Percentiles rank a stretch among this genome's conserved stretches.
phyloP scores from a whole-genome alignment of 2,888 invertebrate species.

The Meiosimyza decipiens region DNA sequence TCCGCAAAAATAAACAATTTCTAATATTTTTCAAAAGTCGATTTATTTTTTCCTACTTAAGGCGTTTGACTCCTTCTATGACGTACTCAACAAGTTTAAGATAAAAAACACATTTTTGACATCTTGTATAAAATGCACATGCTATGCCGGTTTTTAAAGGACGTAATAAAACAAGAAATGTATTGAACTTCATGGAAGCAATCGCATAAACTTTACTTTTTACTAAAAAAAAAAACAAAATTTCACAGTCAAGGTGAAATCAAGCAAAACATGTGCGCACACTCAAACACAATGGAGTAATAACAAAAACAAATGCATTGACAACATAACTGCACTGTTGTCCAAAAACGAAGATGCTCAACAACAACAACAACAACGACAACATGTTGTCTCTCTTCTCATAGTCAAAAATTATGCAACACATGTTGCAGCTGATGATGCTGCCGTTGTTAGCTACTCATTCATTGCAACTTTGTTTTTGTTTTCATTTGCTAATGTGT shows the following conservation, averaged over 20 bases:
- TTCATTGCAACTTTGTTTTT: background rate
- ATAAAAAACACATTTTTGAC: too few relatives aligned
- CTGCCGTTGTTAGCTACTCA: background rate
- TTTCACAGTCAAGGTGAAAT: slow-evolving; percentile 20
- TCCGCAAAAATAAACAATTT: too few relatives aligned
- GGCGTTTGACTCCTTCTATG: too few relatives aligned
- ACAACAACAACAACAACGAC: background rate
- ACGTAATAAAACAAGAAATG: too few relatives aligned
- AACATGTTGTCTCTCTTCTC: too few relatives aligned
- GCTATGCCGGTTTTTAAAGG: too few relatives aligned
- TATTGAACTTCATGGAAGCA: background rate
- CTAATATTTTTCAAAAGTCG: too few relatives aligned
- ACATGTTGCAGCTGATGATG: background rate
- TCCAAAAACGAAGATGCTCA: too few relatives aligned
- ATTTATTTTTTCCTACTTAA: too few relatives aligned
- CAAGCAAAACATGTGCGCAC: background rate
- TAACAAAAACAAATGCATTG: background rate
- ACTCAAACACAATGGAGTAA: background rate
- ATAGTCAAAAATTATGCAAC: background rate
- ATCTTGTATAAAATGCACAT: too few relatives aligned
- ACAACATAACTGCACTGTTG: background rate
- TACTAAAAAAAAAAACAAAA: background rate
- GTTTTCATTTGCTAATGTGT: background rate
- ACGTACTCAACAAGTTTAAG: too few relatives aligned
- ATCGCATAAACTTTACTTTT: background rate